Evolutionary conservation across 2,113 vertebrate species (phyloP), one percentile per base, ranked within the genome.

Genomic region (Monopterus albus): DNA sequence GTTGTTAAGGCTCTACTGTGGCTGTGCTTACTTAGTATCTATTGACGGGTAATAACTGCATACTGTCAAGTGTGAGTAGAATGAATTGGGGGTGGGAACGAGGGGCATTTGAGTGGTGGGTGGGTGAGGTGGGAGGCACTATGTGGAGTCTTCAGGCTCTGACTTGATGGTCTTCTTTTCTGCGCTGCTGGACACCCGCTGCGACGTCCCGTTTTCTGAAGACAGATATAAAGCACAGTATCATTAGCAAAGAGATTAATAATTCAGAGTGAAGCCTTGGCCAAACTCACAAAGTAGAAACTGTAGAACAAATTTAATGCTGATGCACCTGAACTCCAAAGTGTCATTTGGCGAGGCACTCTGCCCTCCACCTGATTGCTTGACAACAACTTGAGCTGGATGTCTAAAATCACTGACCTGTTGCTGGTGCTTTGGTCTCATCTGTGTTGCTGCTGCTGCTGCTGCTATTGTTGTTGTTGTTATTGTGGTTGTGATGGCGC

Each of bases 71-170:
- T 84, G 87, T 80, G 87, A 91, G 85, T 68, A 75, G 64, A 71
- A 63, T 49, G 58, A 67, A 49, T 9, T 52, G 72, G 46, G 52
- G 28, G 62, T 18, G 23, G 15, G 67, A 18, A 20, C 12, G 4
- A 5, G 31, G 40, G 63, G 26, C n/a, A 2, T 31, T 11, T 29
- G 2, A 33, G 51, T 7, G 33, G 51, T 8, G 23, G 49, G 35
- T 15, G 21, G 25, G 12, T 0, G 25, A 5, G 75, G 46, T 6
- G 11, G 72, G 75, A 82, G 88, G 86, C 88, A 95, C 95, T 98
- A 98, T 97, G 95, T 97, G 85, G 96, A 94, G 87, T 99, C 97
- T 91, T 99, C 96, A 7, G 96, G 96, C 84, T 99, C 96, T 87
- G 96, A 95, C 92, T 99, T 99, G 90, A 98, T 96, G 82, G 93